Conservation (phyloP, 1,140 invertebrate species). For the Hydropsyche tenuis region DNA sequence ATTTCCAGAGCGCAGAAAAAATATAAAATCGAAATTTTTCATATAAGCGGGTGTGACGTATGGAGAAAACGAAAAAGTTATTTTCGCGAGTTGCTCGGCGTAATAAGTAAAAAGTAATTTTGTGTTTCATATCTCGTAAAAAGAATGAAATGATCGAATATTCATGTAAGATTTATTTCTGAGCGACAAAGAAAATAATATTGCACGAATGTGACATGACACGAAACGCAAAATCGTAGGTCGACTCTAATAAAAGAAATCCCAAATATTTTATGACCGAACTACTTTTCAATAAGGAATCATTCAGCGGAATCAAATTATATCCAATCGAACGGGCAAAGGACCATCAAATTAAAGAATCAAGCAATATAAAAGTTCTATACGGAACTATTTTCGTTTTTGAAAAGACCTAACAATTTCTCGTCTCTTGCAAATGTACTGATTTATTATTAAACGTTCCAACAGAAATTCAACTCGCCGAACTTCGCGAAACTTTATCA, state of each 20-base stretch:
- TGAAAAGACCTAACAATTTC: slow-evolving; percentile 1
- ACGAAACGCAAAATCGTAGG: no score
- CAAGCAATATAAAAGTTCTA: neutral
- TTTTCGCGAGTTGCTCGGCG: neutral
- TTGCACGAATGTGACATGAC: slow-evolving; percentile 1
- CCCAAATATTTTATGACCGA: no score
- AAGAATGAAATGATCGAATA: slow-evolving; percentile 24
- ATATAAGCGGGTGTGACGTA: no score
- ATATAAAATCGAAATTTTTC: no score
- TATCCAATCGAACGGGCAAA: neutral
- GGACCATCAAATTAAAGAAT: neutral
- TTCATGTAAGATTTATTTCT: slow-evolving; percentile 4
- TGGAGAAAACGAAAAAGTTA: neutral
- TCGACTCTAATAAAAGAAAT: no score
- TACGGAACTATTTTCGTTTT: slow-evolving; percentile 7
- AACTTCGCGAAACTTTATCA: slow-evolving; percentile 26
- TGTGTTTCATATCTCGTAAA: slow-evolving; percentile 19
- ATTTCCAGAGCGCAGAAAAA: no score
- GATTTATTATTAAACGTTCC: slow-evolving; percentile 32
- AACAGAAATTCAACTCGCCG: slow-evolving; percentile 8
- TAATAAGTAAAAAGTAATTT: slow-evolving; percentile 29
- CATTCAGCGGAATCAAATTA: no score
- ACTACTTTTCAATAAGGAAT: no score
- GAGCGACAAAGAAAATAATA: slow-evolving; percentile 1
- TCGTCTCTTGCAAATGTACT: slow-evolving; percentile 27